Conservation (phyloP, 2,888 invertebrate genomes). For the Pasiphila rectangulata region DNA sequence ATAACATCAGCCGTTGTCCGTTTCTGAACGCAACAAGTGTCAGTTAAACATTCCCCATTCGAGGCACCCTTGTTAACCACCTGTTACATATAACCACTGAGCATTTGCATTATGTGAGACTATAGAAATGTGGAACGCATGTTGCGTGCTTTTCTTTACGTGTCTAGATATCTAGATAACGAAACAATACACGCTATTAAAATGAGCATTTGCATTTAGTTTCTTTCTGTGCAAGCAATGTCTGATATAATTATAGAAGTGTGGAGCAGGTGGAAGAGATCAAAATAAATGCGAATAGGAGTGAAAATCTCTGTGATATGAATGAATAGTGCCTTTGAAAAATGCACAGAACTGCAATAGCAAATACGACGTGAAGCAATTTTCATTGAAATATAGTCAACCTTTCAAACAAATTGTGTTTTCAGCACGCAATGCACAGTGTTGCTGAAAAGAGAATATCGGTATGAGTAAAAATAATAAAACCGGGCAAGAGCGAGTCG, state of each 20-base stretch:
- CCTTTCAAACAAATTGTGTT: too few species aligned
- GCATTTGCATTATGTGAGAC: constrained; percentile 43
- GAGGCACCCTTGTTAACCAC: constrained; percentile 53
- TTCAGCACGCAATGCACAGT: too few species aligned
- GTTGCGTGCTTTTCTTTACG: constrained; percentile 32
- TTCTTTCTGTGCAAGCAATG: background rate
- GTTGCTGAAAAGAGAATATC: too few species aligned
- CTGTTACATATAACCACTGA: constrained; percentile 53
- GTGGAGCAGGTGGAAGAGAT: too few species aligned
- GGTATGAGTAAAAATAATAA: too few species aligned
- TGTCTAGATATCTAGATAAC: constrained; percentile 26
- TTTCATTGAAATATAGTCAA: too few species aligned
- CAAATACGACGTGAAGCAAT: too few species aligned
- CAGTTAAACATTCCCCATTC: constrained; percentile 43
- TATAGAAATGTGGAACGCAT: constrained; percentile 32
- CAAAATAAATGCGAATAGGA: too few species aligned
- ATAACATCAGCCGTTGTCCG: constrained; percentile 31
- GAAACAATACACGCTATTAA: constrained; percentile 15
- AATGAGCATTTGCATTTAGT: constrained; percentile 5
- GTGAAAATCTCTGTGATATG: too few species aligned
- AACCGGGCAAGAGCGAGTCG: too few species aligned
- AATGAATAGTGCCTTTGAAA: too few species aligned
- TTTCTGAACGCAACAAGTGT: constrained; percentile 57
- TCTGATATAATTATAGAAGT: background rate
- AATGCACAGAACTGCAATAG: too few species aligned